Conservation (phyloP, 2,797 vertebrate genomes). For the Scolopax rusticola region DNA sequence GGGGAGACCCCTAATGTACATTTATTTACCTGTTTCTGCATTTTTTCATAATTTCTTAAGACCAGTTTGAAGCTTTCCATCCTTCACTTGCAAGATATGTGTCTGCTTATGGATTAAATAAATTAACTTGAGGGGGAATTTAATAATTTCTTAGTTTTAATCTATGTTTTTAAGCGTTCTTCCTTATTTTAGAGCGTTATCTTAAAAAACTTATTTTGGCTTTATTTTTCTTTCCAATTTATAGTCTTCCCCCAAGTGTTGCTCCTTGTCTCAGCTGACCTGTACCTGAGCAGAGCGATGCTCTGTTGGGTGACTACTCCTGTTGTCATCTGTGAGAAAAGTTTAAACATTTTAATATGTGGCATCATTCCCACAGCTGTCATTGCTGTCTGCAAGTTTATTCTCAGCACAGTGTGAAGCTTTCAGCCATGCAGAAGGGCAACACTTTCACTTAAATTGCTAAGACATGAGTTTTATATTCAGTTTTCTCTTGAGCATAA, state of each 20-base stretch:
- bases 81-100: background rate
- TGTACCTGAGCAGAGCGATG: constrained; percentile 64
- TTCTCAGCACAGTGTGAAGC: constrained; percentile 79
- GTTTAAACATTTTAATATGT: constrained; percentile 75
- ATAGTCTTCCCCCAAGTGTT: background rate
- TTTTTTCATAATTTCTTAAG: background rate
- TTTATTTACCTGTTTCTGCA: background rate
- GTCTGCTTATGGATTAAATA: background rate
- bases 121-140: background rate
- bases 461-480: constrained; percentile 74
- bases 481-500: constrained; percentile 54
- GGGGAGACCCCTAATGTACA: background rate
- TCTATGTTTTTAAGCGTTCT: background rate
- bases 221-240: background rate
- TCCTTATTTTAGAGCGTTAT: background rate
- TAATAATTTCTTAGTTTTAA: background rate
- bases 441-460: constrained; percentile 77
- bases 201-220: background rate
- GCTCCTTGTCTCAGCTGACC: constrained; percentile 26
- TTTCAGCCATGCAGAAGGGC: constrained; percentile 80
- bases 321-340: constrained; percentile 57
- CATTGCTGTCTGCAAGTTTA: constrained; percentile 81
- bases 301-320: constrained; percentile 70
- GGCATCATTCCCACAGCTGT: constrained; percentile 82
- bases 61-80: constrained; percentile 6